Evolutionary conservation across 2,113 vertebrate genomes (phyloP), one percentile per base, ranked within the genome.

Genomic region (Sterrhoptilus dennistouni): DNA sequence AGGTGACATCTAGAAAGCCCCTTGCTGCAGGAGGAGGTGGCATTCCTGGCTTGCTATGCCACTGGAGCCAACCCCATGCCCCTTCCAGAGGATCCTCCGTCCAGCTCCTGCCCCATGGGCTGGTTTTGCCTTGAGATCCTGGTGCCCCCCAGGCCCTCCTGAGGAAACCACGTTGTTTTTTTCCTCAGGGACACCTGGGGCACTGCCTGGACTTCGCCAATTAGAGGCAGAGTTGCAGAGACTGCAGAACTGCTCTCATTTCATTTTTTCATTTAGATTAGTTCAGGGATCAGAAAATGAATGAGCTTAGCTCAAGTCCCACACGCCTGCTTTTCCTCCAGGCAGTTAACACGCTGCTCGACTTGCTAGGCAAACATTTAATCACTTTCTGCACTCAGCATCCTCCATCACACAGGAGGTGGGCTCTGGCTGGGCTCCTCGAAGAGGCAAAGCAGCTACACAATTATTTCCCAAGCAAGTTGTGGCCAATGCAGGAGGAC

Each of bases 281-380:
- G 90, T 75, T 83, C 64, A 82, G 90, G 95, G 83, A 96, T 96
- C 90, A 96, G 83, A 89, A 95, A 93, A 95, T 90, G 95, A 95
- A 95, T 75, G 93, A 94, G 90, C 80, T 95, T 78, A 92, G 85
- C 88, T 70, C 8, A 0, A 90, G 76, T 80, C 93, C 92, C 93
- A 72, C 54, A 77, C 77, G 90, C 76, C 71, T 68, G 90, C 60
- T 68, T 86, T 95, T 92, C 88, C 92, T 95, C 75, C 92, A 93
- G 92, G 96, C 95, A 89, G 86, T 65, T 85, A 42, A 70, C 68
- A 56, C 3, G 10, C 76, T 27, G 76, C 85, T 81, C 6, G 7
- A 88, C 96, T 92, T 40, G 76, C 92, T 96, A 88, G 87, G 63
- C 87, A 90, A 95, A 94, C 83, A 90, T 64, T 93, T 86, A 83